These are phyloP conservation scores for Cyrtonyx montezumae DNA, from an alignment of 2,113 vertebrate species.

Conservation along the genomic window DNA sequence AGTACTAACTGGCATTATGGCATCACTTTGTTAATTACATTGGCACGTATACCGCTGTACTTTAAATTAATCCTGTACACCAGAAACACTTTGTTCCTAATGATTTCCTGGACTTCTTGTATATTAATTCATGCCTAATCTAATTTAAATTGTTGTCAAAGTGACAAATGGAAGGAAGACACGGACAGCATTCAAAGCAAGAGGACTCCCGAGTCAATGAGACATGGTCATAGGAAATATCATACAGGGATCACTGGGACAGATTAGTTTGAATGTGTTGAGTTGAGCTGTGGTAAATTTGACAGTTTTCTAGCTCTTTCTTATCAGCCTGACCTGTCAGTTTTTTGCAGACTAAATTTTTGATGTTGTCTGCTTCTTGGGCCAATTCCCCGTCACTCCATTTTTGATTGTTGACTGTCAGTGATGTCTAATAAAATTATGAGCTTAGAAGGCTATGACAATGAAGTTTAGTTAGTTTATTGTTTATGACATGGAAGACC, in stretches of 20 bases:
- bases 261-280: neutral
- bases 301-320: neutral
- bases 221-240: neutral
- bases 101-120: conserved; percentile 28
- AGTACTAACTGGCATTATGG: conserved; percentile 21
- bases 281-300: neutral
- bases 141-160: conserved; percentile 28
- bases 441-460: neutral
- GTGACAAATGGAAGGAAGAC: neutral
- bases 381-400: neutral
- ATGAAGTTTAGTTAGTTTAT: neutral
- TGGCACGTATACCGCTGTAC: conserved; percentile 23
- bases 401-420: neutral
- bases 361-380: neutral
- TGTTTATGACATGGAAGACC: neutral
- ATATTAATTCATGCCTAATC: conserved; percentile 11
- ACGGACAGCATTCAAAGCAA: neutral
- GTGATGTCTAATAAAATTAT: neutral
- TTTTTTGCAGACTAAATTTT: conserved; percentile 11
- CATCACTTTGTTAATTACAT: conserved; percentile 61
- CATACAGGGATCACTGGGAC: neutral
- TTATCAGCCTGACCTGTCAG: neutral
- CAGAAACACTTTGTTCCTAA: neutral
- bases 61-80: conserved; percentile 41
- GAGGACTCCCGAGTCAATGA: neutral